Conservation (phyloP, 2,113 vertebrate genomes). For the Ctenomys sociabilis region DNA sequence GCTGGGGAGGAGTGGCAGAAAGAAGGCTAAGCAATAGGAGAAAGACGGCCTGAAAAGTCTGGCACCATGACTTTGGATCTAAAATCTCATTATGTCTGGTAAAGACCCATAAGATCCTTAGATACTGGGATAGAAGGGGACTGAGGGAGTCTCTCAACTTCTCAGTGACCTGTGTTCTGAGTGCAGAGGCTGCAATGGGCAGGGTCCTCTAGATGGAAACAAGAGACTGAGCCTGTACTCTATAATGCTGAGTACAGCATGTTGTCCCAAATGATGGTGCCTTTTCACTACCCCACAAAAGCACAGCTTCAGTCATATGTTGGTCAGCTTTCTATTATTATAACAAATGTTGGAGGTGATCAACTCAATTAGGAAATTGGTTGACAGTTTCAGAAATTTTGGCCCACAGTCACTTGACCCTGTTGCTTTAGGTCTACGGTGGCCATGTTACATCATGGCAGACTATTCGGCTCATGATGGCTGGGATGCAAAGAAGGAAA, state of each 20-base stretch:
- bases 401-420: neutral
- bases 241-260: neutral
- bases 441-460: neutral
- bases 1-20: neutral
- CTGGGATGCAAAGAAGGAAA: neutral
- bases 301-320: neutral
- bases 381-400: neutral
- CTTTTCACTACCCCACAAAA: fast-evolving
- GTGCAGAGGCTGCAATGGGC: neutral
- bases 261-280: neutral
- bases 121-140: too few relatives aligned
- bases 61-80: neutral
- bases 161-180: neutral
- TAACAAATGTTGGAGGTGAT: neutral
- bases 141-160: neutral
- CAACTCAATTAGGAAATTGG: neutral
- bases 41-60: neutral
- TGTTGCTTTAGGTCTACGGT: neutral
- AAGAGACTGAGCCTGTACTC: neutral
- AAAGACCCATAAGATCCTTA: neutral
- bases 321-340: neutral
- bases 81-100: neutral
- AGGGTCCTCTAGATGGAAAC: neutral
- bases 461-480: neutral
- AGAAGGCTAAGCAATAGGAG: neutral